Evolutionary conservation across 2,888 invertebrate species (phyloP).

Genomic region (Deilephila porcellus): DNA sequence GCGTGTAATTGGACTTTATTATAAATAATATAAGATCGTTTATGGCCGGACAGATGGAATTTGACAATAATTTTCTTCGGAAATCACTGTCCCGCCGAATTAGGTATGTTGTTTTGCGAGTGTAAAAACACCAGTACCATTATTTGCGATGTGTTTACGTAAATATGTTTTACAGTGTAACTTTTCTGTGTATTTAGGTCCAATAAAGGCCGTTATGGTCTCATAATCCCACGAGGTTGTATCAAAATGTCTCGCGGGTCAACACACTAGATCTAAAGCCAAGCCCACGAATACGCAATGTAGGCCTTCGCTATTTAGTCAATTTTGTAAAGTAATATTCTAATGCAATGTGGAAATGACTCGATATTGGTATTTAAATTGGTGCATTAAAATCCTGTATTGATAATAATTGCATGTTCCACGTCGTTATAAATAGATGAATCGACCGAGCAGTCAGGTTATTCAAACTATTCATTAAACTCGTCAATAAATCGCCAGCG

Average conservation of each 20-base stretch:
- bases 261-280: background rate
- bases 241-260: background rate
- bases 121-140: conserved; percentile 41
- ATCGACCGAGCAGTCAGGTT: background rate
- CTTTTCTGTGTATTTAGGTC: background rate
- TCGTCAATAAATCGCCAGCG: background rate
- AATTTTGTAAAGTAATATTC: conserved; percentile 14
- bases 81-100: conserved; percentile 61
- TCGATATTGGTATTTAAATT: background rate
- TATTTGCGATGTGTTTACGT: conserved; percentile 28
- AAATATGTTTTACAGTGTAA: conserved; percentile 18
- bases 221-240: background rate
- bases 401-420: conserved; percentile 1
- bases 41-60: conserved; percentile 28
- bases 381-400: background rate
- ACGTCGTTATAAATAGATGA: background rate
- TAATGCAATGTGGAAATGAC: conserved; percentile 2
- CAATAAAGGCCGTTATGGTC: background rate
- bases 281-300: conserved; percentile 7
- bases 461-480: background rate
- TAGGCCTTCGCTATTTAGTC: background rate
- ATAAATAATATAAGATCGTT: conserved; percentile 42
- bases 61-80: conserved; percentile 42
- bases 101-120: conserved; percentile 56
- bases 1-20: conserved; percentile 42